Evolutionary conservation across 2,113 vertebrate genomes (phyloP).

Genomic region (Cranoglanis bouderius): DNA sequence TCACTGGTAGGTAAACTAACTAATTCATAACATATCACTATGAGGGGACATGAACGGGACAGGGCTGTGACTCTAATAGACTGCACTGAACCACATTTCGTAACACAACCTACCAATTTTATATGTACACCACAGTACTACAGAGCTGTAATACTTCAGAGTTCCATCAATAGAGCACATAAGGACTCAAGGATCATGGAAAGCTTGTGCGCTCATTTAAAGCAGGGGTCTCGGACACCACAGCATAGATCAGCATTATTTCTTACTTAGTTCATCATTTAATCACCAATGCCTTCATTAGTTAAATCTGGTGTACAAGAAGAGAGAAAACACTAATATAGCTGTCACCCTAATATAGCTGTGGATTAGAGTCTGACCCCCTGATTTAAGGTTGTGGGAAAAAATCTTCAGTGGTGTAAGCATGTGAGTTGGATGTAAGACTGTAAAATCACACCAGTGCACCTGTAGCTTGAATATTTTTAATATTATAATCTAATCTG

Average conservation of each 20-base stretch:
- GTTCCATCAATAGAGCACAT: not conserved
- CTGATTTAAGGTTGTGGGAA: slow-evolving; percentile 15
- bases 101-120: slow-evolving; percentile 19
- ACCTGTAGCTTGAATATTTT: slow-evolving; percentile 73
- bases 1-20: slow-evolving; percentile 5
- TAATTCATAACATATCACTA: slow-evolving; percentile 40
- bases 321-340: not conserved
- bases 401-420: slow-evolving; percentile 45
- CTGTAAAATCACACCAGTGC: slow-evolving; percentile 77
- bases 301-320: not conserved
- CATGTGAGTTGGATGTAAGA: slow-evolving; percentile 62
- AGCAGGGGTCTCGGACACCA: slow-evolving; percentile 13
- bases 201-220: slow-evolving; percentile 28
- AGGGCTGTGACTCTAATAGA: slow-evolving; percentile 9
- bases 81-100: slow-evolving; percentile 34
- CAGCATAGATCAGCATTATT: not conserved
- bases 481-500: slow-evolving; percentile 64
- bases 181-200: not conserved
- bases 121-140: not conserved
- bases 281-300: not conserved
- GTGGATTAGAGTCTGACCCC: slow-evolving; percentile 6
- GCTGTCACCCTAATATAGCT: not conserved
- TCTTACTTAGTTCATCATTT: not conserved
- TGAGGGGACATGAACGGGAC: not conserved
- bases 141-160: slow-evolving; percentile 14